These are phyloP conservation scores for Protodeltote pygarga DNA, from an alignment of 2,888 invertebrate species.

Conservation along the genomic window DNA sequence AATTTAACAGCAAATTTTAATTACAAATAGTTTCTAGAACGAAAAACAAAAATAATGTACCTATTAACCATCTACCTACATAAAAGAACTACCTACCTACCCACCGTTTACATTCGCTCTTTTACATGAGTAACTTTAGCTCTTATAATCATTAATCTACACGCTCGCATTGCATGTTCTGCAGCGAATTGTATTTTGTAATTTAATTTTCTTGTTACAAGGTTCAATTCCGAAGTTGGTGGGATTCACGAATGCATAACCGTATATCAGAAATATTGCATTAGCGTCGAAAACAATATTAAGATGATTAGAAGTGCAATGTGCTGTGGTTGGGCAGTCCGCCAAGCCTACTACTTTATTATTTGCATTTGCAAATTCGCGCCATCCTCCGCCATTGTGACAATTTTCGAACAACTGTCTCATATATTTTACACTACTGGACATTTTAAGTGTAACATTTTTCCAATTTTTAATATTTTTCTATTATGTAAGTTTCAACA, in stretches of 20 bases:
- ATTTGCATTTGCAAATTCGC: slow-evolving; percentile 59
- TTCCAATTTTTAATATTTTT: slow-evolving; percentile 5
- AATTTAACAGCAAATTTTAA: no score
- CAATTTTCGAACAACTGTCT: slow-evolving; percentile 57
- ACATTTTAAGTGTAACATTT: slow-evolving; percentile 33
- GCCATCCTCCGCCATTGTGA: slow-evolving; percentile 45
- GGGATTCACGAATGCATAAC: slow-evolving; percentile 35
- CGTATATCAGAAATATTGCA: slow-evolving; percentile 43
- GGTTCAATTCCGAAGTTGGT: slow-evolving; percentile 33
- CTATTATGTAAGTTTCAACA: no score
- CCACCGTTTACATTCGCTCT: not conserved
- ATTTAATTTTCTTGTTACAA: slow-evolving; percentile 38
- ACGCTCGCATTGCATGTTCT: not conserved
- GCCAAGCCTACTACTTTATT: slow-evolving; percentile 51
- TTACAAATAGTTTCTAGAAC: no score
- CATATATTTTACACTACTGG: slow-evolving; percentile 52
- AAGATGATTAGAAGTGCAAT: slow-evolving; percentile 55
- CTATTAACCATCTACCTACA: no score
- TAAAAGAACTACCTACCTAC: no score
- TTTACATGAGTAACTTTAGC: no score
- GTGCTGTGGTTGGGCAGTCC: slow-evolving; percentile 40
- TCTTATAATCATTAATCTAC: slow-evolving; percentile 3
- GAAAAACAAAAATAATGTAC: no score
- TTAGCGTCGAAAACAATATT: slow-evolving; percentile 50
- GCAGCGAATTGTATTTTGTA: slow-evolving; percentile 28